Evolutionary conservation across 2,113 vertebrate species (phyloP).

Genomic region (Columbina picui): DNA sequence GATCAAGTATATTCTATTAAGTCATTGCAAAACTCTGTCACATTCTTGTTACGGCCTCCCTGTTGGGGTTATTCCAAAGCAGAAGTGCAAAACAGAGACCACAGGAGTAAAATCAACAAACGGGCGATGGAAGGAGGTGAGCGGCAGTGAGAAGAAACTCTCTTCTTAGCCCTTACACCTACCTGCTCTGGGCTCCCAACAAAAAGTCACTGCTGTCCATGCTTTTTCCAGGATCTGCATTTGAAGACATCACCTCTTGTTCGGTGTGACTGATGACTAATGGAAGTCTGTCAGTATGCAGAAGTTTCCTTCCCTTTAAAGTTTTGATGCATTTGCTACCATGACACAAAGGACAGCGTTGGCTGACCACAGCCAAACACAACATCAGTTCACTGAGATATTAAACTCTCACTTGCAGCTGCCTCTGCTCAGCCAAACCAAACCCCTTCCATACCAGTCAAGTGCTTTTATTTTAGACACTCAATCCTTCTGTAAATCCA

Average conservation of each 20-base stretch:
- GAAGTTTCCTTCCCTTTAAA: neutral
- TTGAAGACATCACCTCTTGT: neutral
- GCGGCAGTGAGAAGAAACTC: neutral
- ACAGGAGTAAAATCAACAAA: neutral
- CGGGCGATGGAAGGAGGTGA: neutral
- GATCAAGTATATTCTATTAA: neutral
- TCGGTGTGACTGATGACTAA: neutral
- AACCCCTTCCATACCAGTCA: neutral
- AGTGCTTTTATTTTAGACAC: neutral
- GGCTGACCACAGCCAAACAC: neutral
- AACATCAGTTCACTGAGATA: neutral
- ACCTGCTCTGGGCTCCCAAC: neutral
- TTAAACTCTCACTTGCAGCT: neutral
- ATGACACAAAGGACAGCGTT: neutral
- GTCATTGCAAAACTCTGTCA: conserved; percentile 18
- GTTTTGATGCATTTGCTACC: neutral
- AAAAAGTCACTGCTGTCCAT: neutral
- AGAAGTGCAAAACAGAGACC: conserved; percentile 27
- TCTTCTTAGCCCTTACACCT: neutral
- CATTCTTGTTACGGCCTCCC: neutral
- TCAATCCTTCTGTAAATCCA: neutral
- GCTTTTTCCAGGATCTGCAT: neutral
- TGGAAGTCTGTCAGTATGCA: neutral
- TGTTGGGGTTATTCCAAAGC: conserved; percentile 20
- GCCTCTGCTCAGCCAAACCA: neutral